Base-by-base conservation (phyloP, 1,140 invertebrate genomes). In the Drosophila ironensis region DNA sequence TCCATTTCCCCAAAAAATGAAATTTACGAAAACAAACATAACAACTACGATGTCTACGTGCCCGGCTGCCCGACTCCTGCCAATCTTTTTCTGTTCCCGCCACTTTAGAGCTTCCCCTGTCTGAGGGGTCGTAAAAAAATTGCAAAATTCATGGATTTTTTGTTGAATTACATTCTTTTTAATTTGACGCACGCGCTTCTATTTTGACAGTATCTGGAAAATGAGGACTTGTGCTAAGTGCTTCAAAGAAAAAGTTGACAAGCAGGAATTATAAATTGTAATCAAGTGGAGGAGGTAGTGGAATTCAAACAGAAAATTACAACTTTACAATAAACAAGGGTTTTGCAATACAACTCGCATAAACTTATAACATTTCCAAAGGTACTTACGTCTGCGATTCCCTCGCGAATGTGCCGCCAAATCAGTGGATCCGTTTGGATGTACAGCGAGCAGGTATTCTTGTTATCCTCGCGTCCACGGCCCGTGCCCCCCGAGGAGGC, bases 351-450 rank as follows among this genome's bases (percentile, higher is more conserved):
- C n/a, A n/a, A n/a, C n/a, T n/a, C n/a, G n/a, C n/a, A n/a, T n/a
- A n/a, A n/a, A n/a, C n/a, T n/a, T n/a, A n/a, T 3, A 28, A 28
- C 2, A 28, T n/a, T 27, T 20, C 4, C 2, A 22, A 20, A 1
- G 24, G 25, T 27, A 91, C 92, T 92, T 88, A 94, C 93, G 90
- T 94, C 93, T 16, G 93, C 92, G 78, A 94, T 94, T 19, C 93
- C 92, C 77, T 94, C 93, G 67, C 93, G 91, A 78, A 98, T 97
- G 88, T 98, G 96, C 76, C 95, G 93, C 97, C 98, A 99, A 86
- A 99, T 96, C 54, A 98, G 94, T 60, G 98, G 98, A 93, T 99
- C 98, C 7, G 98, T 98, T 91, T 99, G 97, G 89, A 99, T 97
- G 90, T 97, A 99, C 9, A 99, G 93, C 22, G 97, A 97, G 90